Evolutionary conservation across 1,140 invertebrate genomes (phyloP), one percentile per base, ranked within the genome.

Genomic region (Heterodera schachtii): DNA sequence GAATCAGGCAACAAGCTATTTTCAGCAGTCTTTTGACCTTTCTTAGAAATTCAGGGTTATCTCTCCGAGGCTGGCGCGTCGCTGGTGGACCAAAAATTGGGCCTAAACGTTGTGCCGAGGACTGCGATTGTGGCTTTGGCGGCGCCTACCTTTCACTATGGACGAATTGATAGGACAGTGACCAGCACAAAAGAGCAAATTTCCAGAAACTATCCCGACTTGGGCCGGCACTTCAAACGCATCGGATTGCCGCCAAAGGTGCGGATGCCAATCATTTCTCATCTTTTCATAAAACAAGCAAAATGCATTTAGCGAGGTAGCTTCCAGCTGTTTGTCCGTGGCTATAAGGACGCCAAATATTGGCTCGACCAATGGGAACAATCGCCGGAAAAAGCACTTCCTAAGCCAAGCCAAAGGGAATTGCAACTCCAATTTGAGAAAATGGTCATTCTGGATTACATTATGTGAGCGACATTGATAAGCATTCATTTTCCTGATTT

Each of bases 141-240:
- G 46, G 98, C 96, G 90, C 95, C 96, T 91, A 98, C 97, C 31
- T 99, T 99, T 89, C 98, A 99, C 92, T 99, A 99, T 91, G 93
- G 94, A 84, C 93, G 95, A 83, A 94, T 99, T 90, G 97, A 98
- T 91, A 92, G 97, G 84, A 95, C 97, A 88, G 96, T 98, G 90
- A 94, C 96, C 19, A 93, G 95, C 86, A 94, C 98, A 84, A 99
- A 99, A 91, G 93, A 95, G 88, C 95, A 95, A 74, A 96, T 99
- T 81, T 94, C 94, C 85, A 95, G 97, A 87, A 94, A 95, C 89
- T 97, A 98, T 91, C 97, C 97, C 6, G 94, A 95, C 80, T 93
- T 98, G 47, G 95, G 94, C 11, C 92, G 93, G 81, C 93, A 94
- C 84, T 99, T 99, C 90, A 95, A 98, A 91, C 93, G 97, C 81